Evolutionary conservation across 2,797 vertebrate genomes (phyloP).

Genomic region (Esox masquinongy): DNA sequence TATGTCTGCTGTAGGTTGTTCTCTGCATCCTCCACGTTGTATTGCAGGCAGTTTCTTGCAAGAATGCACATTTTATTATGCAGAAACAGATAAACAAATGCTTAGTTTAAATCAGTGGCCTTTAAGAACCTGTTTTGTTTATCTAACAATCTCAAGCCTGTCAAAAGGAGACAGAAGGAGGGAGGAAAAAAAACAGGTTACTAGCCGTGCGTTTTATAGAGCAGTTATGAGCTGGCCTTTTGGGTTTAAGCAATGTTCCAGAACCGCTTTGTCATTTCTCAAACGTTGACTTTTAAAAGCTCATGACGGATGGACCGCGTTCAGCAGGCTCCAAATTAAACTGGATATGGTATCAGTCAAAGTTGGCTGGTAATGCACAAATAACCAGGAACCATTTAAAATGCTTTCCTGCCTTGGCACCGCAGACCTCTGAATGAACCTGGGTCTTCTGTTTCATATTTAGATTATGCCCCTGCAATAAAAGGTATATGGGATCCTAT

Average conservation of each 20-base stretch:
- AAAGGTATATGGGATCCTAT: constrained; percentile 43
- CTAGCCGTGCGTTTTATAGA: constrained; percentile 60
- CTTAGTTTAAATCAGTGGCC: constrained; percentile 66
- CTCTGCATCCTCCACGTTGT: constrained; percentile 30
- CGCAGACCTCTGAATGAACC: constrained; percentile 73
- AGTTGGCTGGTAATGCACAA: constrained; percentile 63
- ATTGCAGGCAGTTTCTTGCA: constrained; percentile 31
- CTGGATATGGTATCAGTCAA: constrained; percentile 53
- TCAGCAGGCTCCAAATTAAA: constrained; percentile 66
- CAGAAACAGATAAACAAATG: constrained; percentile 60
- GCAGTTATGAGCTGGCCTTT: constrained; percentile 71
- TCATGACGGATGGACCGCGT: constrained; percentile 62
- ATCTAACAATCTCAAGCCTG: constrained; percentile 67
- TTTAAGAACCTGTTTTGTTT: constrained; percentile 69
- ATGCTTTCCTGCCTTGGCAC: constrained; percentile 56
- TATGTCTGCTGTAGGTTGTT: constrained; percentile 11
- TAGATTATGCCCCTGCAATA: constrained; percentile 53
- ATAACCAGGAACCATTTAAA: constrained; percentile 70
- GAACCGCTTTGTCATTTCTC: constrained; percentile 67
- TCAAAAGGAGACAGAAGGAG: constrained; percentile 31
- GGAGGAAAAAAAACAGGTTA: constrained; percentile 37
- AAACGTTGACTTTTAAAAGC: constrained; percentile 75
- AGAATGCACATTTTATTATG: constrained; percentile 38
- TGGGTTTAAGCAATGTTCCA: constrained; percentile 69
- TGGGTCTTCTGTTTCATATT: constrained; percentile 67